phyloP scores from a whole-genome alignment of 2,888 invertebrate species.

The Drosophila percnosoma region DNA sequence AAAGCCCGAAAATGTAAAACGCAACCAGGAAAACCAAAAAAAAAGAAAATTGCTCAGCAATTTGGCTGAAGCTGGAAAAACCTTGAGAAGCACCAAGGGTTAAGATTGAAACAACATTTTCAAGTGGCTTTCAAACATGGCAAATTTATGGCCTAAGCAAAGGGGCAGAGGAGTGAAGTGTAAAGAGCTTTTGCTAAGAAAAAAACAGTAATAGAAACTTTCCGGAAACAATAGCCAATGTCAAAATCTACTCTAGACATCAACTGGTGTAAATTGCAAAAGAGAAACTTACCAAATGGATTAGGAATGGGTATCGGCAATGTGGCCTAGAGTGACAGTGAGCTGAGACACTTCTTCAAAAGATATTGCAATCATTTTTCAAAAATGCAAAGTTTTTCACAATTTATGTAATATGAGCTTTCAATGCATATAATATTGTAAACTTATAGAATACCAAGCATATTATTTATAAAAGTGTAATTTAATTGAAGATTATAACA shows the following conservation, averaged over 20 bases:
- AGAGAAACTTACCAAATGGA: not conserved
- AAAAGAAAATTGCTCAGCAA: conserved; percentile 58
- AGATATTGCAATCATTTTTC: not conserved
- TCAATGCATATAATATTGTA: not conserved
- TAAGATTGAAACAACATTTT: conserved; percentile 6
- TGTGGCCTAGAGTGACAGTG: not conserved
- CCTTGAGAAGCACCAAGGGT: conserved; percentile 43
- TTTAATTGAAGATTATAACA: not conserved
- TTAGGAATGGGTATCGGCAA: not conserved
- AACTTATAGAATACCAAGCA: not conserved
- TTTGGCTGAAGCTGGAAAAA: conserved; percentile 37
- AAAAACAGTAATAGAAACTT: not conserved
- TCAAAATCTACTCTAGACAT: conserved; percentile 10
- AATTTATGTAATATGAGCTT: not conserved
- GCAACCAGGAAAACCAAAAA: conserved; percentile 35
- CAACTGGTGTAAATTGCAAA: conserved; percentile 8
- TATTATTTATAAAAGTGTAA: not conserved
- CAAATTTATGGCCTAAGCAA: conserved; percentile 43
- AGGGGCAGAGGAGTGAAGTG: not conserved
- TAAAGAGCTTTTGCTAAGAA: not conserved
- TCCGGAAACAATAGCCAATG: conserved; percentile 17
- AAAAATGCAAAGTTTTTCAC: not conserved
- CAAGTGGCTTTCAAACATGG: conserved; percentile 15
- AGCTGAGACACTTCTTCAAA: not conserved
- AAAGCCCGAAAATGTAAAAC: conserved; percentile 10